These are phyloP conservation scores for Umimayanthus kanabou DNA, from an alignment of 92 coral and sea anemone genomes.

Conservation along the genomic window DNA sequence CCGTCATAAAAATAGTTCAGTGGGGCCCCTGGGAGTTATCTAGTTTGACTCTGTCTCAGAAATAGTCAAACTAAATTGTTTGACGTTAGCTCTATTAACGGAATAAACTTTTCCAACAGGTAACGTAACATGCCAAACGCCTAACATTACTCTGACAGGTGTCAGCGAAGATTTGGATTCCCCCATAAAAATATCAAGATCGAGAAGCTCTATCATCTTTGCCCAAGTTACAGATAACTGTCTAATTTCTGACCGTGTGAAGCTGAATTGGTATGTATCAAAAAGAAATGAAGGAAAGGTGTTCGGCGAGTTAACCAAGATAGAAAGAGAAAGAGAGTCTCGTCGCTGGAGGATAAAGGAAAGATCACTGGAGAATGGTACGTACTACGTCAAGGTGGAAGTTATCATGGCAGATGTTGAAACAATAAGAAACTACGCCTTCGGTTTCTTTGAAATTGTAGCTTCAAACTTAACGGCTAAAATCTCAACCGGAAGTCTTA, in stretches of 20 bases:
- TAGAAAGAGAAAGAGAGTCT: not conserved
- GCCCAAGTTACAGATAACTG: constrained; percentile 16
- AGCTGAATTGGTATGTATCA: constrained; percentile 23
- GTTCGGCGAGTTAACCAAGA: not conserved
- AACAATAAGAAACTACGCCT: constrained; percentile 29
- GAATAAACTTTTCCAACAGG: constrained; percentile 3
- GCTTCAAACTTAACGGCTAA: constrained; percentile 4
- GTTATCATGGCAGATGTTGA: constrained; percentile 11
- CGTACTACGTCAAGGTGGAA: constrained; percentile 27
- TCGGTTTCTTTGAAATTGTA: constrained; percentile 36
- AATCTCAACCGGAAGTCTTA: not conserved
- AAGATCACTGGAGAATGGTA: constrained; percentile 26
- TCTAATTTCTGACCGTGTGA: not conserved
- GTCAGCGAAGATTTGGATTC: not conserved
- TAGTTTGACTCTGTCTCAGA: not conserved
- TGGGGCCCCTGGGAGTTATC: too few relatives aligned
- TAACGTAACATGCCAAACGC: constrained; percentile 18
- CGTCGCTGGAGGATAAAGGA: constrained; percentile 9
- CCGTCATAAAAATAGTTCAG: too few relatives aligned
- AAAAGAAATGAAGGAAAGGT: not conserved
- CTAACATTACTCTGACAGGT: constrained; percentile 27
- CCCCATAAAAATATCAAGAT: not conserved
- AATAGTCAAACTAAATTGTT: not conserved
- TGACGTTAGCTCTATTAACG: not conserved
- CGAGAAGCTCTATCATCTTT: not conserved